Base-by-base conservation (phyloP, 2,797 vertebrate species). In the Chelonia mydas region DNA sequence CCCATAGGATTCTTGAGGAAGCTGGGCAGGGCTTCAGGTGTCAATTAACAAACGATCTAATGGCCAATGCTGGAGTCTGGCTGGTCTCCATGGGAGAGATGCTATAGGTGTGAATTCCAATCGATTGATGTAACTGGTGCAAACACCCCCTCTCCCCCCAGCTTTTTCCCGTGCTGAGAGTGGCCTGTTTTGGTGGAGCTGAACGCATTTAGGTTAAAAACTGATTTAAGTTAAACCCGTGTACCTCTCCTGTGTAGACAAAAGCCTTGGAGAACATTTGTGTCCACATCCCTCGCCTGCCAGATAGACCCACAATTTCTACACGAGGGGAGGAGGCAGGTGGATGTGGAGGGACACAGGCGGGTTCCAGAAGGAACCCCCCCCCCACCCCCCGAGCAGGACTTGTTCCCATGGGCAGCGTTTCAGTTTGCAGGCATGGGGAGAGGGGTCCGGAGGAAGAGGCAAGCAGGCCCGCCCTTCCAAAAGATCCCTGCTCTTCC, bases 381-480 rank as follows among this genome's bases (percentile, higher is more conserved):
- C 25, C 3, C 41, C 11, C n/a, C n/a, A n/a, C 59, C 11, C 13
- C 4, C 96, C 3, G 50, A 95, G 94, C 95, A 97, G 89, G 80
- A 93, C 89, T 93, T 97, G 96, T 96, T 97, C 96, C 96, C 96
- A 97, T 95, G 96, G 95, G 94, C 96, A 97, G 95, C 82, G 91
- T 72, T 97, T 97, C 96, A 95, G 96, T 95, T 97, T 96, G 74
- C 96, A 97, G 95, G 89, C 94, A 95, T 87, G 95, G 94, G 88
- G 96, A 95, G 93, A 96, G 96, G 90, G 72, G 93, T 92, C 89
- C 91, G 94, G 96, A 96, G 94, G 96, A 96, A 96, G 94, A 96
- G 94, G 92, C 95, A 96, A 97, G 95, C 95, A 97, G 96, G 95
- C 96, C 96, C 95, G 94, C 95, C 96, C 96, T 97, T 97, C 95